Evolutionary conservation across 2,888 invertebrate species (phyloP).

Genomic region (Lithophane leautieri): DNA sequence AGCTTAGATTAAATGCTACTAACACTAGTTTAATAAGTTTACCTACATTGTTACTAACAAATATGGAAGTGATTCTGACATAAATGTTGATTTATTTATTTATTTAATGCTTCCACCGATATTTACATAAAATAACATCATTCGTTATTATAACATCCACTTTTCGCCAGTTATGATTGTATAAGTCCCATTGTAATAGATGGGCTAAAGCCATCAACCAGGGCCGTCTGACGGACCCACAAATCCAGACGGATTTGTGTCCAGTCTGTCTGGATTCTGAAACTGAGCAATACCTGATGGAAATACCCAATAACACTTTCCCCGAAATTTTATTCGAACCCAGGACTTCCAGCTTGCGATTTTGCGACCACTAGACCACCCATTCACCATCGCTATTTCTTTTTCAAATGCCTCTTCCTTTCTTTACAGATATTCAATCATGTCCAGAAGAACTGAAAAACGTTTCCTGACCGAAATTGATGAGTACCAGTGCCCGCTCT

Average conservation of each 20-base stretch:
- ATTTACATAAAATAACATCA: background rate
- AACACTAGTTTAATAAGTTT: no score
- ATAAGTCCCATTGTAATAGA: background rate
- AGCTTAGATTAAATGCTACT: no score
- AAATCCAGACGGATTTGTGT: no score
- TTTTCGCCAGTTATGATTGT: background rate
- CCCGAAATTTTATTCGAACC: background rate
- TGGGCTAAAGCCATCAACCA: no score
- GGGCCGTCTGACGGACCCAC: no score
- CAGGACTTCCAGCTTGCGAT: background rate
- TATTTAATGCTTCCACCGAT: background rate
- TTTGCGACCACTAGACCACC: background rate
- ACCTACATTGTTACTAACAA: no score
- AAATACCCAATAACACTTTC: background rate
- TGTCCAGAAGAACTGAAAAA: constrained; percentile 83
- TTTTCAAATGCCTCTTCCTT: background rate
- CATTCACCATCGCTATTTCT: background rate
- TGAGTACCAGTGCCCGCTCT: constrained; percentile 91
- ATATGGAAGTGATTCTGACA: no score
- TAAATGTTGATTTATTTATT: no score
- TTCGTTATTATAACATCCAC: background rate
- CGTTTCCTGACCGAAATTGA: constrained; percentile 91
- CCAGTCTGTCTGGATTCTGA: no score
- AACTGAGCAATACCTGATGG: background rate
- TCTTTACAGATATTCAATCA: constrained; percentile 63